Evolutionary conservation across 2,888 invertebrate species (phyloP), one percentile per base, ranked within the genome.

Genomic region (Thecophora atra): DNA sequence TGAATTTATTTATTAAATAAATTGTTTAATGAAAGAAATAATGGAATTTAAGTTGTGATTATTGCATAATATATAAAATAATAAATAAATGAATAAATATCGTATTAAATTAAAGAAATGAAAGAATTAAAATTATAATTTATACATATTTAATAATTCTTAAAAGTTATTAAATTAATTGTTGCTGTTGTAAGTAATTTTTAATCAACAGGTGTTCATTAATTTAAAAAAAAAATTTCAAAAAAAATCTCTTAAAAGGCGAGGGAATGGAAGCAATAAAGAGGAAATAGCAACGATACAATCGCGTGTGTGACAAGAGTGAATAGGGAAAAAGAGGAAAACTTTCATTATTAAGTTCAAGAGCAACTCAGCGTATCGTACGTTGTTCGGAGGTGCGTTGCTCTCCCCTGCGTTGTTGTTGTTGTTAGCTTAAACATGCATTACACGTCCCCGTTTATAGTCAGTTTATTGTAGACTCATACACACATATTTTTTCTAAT

Each of bases 401-500:
- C 37, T 37, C 28, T 60, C 37, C 42, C 11, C 7, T 37, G 37
- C 37, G 37, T 60, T 60, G 26, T 60, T 69, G 47, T 19, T 69
- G 69, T 47, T 51, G 15, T 24, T 69, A 24, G 17, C 51, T 19
- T 44, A 1, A 17, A 19, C 24, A 37, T 68, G 37, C 21, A 54
- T 37, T 17, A 17, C 37, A 19, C 44, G 21, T 47, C 13, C 15
- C 28, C 17, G 65, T 47, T 47, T 17, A 47, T 51, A 47, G 19
- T 51, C n/a, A 26, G 56, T 56, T 56, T 13, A 21, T 56, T 19
- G 24, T 19, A 66, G 51, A 51, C 58, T 30, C 60, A 5, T 51
- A 60, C 19, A 47, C 42, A 17, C 62, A 70, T 51, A 72, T 52
- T 51, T 54, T 62, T 73, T 52, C 66, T 69, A 68, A 63, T 76